A percentile compares a stretch with the other conserved stretches of the same genome.
Conservation (phyloP, 1,140 invertebrate genomes). For the Anadara kagoshimensis region DNA sequence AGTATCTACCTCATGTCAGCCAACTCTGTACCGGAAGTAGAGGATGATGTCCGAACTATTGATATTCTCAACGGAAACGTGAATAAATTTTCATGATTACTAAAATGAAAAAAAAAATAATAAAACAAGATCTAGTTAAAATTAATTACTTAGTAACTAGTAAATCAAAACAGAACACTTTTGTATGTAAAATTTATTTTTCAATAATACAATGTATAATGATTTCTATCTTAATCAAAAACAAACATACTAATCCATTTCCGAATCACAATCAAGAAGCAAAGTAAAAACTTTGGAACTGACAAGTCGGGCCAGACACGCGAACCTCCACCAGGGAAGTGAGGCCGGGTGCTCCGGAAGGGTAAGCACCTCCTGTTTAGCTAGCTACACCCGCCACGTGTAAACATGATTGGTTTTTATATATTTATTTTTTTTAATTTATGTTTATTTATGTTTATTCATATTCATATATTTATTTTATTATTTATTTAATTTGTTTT, state of each 20-base stretch:
- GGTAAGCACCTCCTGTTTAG: too few species aligned
- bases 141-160: not conserved
- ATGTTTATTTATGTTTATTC: not conserved
- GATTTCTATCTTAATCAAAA: not conserved
- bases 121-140: too few species aligned
- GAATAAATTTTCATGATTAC: not conserved
- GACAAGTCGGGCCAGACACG: too few species aligned
- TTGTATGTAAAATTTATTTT: not conserved
- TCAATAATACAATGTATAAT: not conserved
- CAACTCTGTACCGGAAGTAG: not conserved
- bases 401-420: not conserved
- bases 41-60: not conserved
- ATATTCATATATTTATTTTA: not conserved
- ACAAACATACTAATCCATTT: too few species aligned
- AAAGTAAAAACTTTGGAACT: too few species aligned
- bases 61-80: not conserved
- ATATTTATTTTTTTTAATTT: not conserved
- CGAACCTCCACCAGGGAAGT: too few species aligned
- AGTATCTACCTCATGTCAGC: constrained; percentile 26
- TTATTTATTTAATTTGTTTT: not conserved
- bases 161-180: not conserved
- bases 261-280: too few species aligned
- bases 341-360: too few species aligned
- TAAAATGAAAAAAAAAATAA: not conserved
- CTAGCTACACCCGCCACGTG: too few species aligned